These are phyloP conservation scores for Eidolon dupreanum DNA, from an alignment of 2,797 vertebrate genomes.

Conservation along the genomic window DNA sequence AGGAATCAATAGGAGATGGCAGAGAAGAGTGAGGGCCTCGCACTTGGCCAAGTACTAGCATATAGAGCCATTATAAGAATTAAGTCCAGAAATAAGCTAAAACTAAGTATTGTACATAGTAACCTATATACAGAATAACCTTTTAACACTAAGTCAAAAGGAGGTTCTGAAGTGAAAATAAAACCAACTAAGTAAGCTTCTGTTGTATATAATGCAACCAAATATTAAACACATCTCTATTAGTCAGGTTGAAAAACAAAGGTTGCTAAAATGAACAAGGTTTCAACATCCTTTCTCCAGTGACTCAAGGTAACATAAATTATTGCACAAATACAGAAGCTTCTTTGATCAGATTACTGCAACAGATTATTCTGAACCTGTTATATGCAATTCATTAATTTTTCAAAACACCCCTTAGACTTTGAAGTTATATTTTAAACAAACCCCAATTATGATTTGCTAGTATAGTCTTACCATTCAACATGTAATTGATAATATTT, in stretches of 20 bases:
- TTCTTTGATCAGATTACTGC: slow-evolving; percentile 10
- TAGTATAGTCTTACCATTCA: neutral
- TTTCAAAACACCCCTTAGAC: slow-evolving; percentile 9
- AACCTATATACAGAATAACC: neutral
- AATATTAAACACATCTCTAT: neutral
- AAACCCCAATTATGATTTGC: neutral
- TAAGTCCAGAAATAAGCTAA: slow-evolving; percentile 7
- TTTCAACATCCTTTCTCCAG: neutral
- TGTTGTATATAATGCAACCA: neutral
- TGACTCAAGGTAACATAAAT: slow-evolving; percentile 43
- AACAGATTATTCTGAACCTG: neutral
- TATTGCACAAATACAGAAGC: neutral
- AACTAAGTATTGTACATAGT: neutral
- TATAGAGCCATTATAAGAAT: neutral
- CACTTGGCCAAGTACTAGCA: neutral
- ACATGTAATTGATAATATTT: neutral
- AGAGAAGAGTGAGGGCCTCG: neutral
- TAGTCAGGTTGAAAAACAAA: slow-evolving; percentile 15
- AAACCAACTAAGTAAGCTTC: slow-evolving; percentile 6
- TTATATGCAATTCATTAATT: neutral
- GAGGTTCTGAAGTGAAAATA: neutral
- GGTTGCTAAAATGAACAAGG: slow-evolving; percentile 12
- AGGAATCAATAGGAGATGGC: neutral
- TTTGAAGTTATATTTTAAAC: slow-evolving; percentile 17
- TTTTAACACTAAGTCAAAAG: slow-evolving; percentile 11